A percentile compares a stretch with the other conserved stretches of the same genome.
These are phyloP conservation scores for Syngnathus rostellatus DNA, from an alignment of 2,797 vertebrate genomes.

Conservation along the genomic window DNA sequence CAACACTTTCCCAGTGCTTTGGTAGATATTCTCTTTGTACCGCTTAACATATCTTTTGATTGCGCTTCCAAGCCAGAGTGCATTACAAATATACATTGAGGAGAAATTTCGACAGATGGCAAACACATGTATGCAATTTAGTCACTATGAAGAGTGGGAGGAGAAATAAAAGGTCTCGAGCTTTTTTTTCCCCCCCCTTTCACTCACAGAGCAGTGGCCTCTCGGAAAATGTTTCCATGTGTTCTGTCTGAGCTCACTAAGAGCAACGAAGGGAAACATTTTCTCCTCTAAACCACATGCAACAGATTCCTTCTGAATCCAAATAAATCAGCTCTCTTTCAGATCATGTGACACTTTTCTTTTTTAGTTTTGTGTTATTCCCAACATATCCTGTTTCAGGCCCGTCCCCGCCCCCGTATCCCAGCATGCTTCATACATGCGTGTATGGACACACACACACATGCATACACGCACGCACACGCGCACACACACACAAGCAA, in stretches of 20 bases:
- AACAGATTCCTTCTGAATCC: slow-evolving; percentile 67
- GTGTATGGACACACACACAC: slow-evolving; percentile 9
- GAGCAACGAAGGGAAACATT: slow-evolving; percentile 63
- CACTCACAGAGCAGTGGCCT: slow-evolving; percentile 55
- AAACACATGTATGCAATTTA: slow-evolving; percentile 64
- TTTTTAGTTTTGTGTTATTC: slow-evolving; percentile 68
- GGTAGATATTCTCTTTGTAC: background rate
- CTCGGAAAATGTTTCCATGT: slow-evolving; percentile 69
- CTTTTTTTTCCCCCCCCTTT: slow-evolving; percentile 26
- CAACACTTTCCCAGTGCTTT: slow-evolving; percentile 13
- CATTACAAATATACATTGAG: slow-evolving; percentile 45
- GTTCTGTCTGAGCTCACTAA: slow-evolving; percentile 63
- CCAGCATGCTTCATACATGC: slow-evolving; percentile 11
- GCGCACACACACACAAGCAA: background rate
- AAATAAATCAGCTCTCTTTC: slow-evolving; percentile 68
- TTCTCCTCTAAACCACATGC: slow-evolving; percentile 68
- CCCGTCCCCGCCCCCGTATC: background rate
- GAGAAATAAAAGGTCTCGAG: slow-evolving; percentile 63
- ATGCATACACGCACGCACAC: no score
- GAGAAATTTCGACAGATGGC: slow-evolving; percentile 52
- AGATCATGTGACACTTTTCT: slow-evolving; percentile 69
- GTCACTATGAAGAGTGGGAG: slow-evolving; percentile 52
- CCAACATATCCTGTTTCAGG: slow-evolving; percentile 63
- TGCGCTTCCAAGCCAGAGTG: slow-evolving; percentile 12
- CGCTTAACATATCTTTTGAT: slow-evolving; percentile 20